Conservation (phyloP, 2,797 vertebrate species). For the Arnoldichthys spilopterus region DNA sequence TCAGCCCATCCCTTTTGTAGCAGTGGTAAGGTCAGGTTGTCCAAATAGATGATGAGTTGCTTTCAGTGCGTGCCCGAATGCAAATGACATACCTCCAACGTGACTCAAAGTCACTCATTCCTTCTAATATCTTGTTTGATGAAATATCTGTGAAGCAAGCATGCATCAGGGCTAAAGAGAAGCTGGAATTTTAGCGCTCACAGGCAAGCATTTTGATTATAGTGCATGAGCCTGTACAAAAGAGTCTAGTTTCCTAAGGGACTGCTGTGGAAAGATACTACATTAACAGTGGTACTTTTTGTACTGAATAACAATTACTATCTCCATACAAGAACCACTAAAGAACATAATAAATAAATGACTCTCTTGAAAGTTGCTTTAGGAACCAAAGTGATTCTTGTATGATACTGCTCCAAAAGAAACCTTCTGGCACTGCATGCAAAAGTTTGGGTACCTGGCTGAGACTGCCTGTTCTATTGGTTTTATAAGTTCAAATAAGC, state of each 20-base stretch:
- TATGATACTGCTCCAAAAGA: too few species aligned
- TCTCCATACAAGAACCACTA: not conserved
- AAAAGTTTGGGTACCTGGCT: too few species aligned
- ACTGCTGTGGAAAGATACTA: not conserved
- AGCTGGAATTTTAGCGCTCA: not conserved
- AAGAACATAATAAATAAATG: not conserved
- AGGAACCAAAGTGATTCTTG: too few species aligned
- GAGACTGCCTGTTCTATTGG: too few species aligned
- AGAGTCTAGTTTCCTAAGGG: not conserved
- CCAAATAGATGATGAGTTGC: slow-evolving; percentile 15
- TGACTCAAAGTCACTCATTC: not conserved
- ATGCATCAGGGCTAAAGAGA: not conserved
- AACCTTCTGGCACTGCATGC: too few species aligned
- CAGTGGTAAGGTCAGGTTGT: not conserved
- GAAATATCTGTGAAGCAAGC: not conserved
- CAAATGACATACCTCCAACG: slow-evolving; percentile 8
- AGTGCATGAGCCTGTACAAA: not conserved
- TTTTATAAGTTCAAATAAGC: too few species aligned
- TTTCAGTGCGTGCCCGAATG: slow-evolving; percentile 9
- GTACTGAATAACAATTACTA: too few species aligned
- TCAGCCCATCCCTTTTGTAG: slow-evolving; percentile 1
- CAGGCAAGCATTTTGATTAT: not conserved
- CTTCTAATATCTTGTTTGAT: not conserved
- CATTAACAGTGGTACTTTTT: not conserved
- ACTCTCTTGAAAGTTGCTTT: not conserved